phyloP scores from a whole-genome alignment of 2,888 invertebrate species.

The Cryptophagus acutangulus region DNA sequence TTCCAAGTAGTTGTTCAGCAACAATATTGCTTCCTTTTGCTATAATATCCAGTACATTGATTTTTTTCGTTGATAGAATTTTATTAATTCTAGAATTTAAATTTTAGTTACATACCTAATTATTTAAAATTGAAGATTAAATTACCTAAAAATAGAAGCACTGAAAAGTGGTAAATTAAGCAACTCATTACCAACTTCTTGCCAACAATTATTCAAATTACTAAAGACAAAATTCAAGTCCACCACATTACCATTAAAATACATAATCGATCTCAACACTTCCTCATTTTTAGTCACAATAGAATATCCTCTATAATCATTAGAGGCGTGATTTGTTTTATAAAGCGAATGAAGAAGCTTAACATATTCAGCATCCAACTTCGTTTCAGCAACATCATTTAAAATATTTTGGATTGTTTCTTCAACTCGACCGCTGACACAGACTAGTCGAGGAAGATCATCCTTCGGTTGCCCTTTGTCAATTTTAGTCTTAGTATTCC shows the following conservation, averaged over 20 bases:
- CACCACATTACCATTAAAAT: not conserved
- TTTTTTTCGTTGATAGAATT: no score
- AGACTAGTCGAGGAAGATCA: slow-evolving; percentile 66
- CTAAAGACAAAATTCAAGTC: slow-evolving; percentile 38
- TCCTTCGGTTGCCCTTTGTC: slow-evolving; percentile 60
- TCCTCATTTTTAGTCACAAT: slow-evolving; percentile 46
- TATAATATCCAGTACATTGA: slow-evolving; percentile 21
- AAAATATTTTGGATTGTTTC: slow-evolving; percentile 65
- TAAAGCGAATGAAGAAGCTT: slow-evolving; percentile 32
- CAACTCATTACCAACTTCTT: slow-evolving; percentile 73
- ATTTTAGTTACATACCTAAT: no score
- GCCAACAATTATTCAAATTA: slow-evolving; percentile 88
- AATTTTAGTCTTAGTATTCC: slow-evolving; percentile 56
- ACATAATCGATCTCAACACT: slow-evolving; percentile 18
- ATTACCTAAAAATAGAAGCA: slow-evolving; percentile 66
- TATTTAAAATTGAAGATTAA: no score
- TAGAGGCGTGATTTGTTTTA: slow-evolving; percentile 16
- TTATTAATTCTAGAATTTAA: no score
- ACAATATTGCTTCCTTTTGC: no score
- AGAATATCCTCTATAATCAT: slow-evolving; percentile 62
- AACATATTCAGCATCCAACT: slow-evolving; percentile 38
- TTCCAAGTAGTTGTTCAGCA: no score
- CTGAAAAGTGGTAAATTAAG: slow-evolving; percentile 71
- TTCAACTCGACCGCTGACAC: slow-evolving; percentile 74
- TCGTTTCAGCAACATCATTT: slow-evolving; percentile 57